phyloP scores from a whole-genome alignment of 2,888 invertebrate species.

The Apodemia duryi region DNA sequence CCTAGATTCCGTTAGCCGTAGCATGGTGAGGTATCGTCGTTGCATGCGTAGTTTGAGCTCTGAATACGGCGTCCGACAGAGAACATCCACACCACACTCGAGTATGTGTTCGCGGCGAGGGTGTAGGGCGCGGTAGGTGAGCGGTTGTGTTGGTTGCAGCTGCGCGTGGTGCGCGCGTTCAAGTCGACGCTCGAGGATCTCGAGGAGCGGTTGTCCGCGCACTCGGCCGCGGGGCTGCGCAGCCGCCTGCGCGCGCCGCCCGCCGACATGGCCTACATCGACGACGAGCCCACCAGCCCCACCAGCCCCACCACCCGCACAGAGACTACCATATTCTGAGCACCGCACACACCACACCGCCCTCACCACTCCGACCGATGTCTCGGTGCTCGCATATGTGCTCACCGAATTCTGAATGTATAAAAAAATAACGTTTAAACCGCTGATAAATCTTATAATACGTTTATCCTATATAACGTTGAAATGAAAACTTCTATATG shows the following conservation, averaged over 20 bases:
- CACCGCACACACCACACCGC: constrained; percentile 36
- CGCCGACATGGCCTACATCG: constrained; percentile 91
- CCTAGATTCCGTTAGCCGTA: constrained; percentile 40
- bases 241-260: constrained; percentile 86
- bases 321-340: constrained; percentile 67
- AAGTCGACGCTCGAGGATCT: constrained; percentile 99
- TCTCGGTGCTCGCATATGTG: constrained; percentile 22
- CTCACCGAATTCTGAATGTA: constrained; percentile 13
- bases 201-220: constrained; percentile 98
- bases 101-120: constrained; percentile 30
- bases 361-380: constrained; percentile 13
- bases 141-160: constrained; percentile 87
- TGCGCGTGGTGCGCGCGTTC: constrained; percentile 99
- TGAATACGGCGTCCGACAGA: constrained; percentile 52
- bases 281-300: constrained; percentile 78
- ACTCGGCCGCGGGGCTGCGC: constrained; percentile 97
- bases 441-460: not conserved
- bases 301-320: constrained; percentile 41
- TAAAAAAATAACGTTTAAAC: too few species aligned
- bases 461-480: not conserved
- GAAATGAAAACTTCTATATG: too few species aligned
- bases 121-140: constrained; percentile 45
- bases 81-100: constrained; percentile 73
- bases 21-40: constrained; percentile 40
- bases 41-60: constrained; percentile 42